A percentile compares a stretch with the other conserved stretches of the same genome.
Evolutionary conservation across 1,140 invertebrate species (phyloP).

Genomic region (Drosophila guanche): DNA sequence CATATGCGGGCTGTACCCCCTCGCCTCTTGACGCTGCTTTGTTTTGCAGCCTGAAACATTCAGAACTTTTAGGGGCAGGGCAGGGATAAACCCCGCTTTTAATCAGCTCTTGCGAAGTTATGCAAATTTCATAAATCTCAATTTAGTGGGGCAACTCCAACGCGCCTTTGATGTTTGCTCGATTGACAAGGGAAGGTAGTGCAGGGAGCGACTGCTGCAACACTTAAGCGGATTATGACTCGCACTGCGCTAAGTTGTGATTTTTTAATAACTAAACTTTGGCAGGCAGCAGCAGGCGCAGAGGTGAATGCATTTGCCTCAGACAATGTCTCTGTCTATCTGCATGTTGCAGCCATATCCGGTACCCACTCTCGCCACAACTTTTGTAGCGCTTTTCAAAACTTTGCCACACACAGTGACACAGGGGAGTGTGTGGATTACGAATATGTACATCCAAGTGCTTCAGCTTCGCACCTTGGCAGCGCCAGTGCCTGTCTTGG

Average conservation of each 20-base stretch:
- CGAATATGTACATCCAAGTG: slow-evolving; percentile 30
- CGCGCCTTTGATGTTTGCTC: slow-evolving; percentile 41
- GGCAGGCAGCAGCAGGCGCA: not conserved
- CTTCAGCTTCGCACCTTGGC: not conserved
- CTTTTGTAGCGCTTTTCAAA: slow-evolving; percentile 36
- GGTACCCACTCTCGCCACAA: slow-evolving; percentile 17
- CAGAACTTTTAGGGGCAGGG: slow-evolving; percentile 21
- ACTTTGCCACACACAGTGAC: slow-evolving; percentile 16
- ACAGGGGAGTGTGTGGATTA: not conserved
- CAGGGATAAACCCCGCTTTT: not conserved
- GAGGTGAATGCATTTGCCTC: no score
- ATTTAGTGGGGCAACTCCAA: slow-evolving; percentile 1
- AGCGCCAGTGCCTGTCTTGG: not conserved
- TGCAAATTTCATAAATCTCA: slow-evolving; percentile 30
- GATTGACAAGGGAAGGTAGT: slow-evolving; percentile 38
- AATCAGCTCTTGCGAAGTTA: slow-evolving; percentile 37
- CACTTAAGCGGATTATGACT: slow-evolving; percentile 44
- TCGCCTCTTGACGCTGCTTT: slow-evolving; percentile 19
- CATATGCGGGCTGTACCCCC: slow-evolving; percentile 5
- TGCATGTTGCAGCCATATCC: not conserved
- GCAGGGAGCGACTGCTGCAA: slow-evolving; percentile 3
- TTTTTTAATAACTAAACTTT: slow-evolving; percentile 45
- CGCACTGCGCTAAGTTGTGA: slow-evolving; percentile 29
- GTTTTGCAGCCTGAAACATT: slow-evolving; percentile 39
- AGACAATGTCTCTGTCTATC: slow-evolving; percentile 21